These are phyloP conservation scores for Erpobdella octoculata DNA, from an alignment of 2,888 invertebrate genomes.

Conservation along the genomic window DNA sequence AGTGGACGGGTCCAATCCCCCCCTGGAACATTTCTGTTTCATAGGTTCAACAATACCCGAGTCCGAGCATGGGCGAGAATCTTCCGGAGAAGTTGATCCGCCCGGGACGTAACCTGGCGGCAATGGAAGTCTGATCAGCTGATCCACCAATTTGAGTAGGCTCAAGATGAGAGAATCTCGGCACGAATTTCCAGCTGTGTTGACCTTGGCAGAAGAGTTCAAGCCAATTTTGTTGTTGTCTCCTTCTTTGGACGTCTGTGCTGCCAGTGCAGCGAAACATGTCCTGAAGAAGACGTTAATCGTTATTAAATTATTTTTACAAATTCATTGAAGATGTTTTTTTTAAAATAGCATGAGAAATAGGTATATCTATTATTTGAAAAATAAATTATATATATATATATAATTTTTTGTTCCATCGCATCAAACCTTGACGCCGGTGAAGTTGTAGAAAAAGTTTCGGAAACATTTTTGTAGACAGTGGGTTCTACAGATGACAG, in stretches of 20 bases:
- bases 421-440: no score
- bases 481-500: background rate
- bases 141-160: background rate
- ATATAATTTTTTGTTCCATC: no score
- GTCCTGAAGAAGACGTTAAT: no score
- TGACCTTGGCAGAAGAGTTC: background rate
- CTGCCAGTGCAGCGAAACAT: background rate
- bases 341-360: no score
- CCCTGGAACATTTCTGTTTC: no score
- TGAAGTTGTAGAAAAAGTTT: background rate
- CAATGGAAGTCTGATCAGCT: background rate
- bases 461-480: background rate
- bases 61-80: no score
- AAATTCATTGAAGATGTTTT: no score
- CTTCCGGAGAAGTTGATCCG: background rate
- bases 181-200: background rate
- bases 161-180: background rate
- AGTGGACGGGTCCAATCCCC: background rate
- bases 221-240: conserved; percentile 2
- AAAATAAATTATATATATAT: no score
- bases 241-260: background rate
- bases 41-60: no score
- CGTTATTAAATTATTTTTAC: no score
- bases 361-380: no score
- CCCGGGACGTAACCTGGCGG: background rate